Percentiles rank a stretch among this genome's conserved stretches.
Conservation (phyloP, 1,140 invertebrate genomes). For the Drosophila pruinosa region DNA sequence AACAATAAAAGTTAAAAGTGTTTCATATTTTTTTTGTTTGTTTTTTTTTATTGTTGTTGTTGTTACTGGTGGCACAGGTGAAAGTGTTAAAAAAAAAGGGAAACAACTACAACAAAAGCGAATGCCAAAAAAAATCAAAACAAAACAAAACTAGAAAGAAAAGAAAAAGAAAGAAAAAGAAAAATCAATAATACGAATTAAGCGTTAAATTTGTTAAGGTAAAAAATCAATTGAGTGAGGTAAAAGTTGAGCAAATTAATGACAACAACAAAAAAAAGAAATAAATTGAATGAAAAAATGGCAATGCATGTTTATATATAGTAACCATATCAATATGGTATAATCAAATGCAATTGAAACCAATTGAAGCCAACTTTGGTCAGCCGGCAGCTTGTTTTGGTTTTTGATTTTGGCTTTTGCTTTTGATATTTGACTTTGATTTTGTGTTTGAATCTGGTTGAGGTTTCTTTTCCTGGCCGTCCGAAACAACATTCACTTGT, state of each 20-base stretch:
- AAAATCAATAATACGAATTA: slow-evolving; percentile 38
- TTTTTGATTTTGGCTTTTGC: slow-evolving; percentile 15
- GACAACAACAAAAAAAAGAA: slow-evolving; percentile 50
- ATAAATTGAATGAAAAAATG: slow-evolving; percentile 7
- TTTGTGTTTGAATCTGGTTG: slow-evolving; percentile 10
- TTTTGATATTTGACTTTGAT: slow-evolving; percentile 28
- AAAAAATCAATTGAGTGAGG: slow-evolving; percentile 53
- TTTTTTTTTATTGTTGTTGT: slow-evolving; percentile 13
- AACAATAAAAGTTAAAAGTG: slow-evolving; percentile 25
- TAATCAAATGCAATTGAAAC: slow-evolving; percentile 24
- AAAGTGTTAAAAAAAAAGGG: slow-evolving; percentile 42
- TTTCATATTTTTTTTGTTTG: slow-evolving; percentile 16
- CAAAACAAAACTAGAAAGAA: neutral
- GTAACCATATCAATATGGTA: neutral
- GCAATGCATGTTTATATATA: slow-evolving; percentile 7
- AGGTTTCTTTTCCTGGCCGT: slow-evolving; percentile 53
- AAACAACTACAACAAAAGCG: slow-evolving; percentile 38
- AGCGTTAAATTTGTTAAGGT: slow-evolving; percentile 32
- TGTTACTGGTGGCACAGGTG: slow-evolving; percentile 30
- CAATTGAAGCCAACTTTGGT: slow-evolving; percentile 26
- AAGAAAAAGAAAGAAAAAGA: neutral
- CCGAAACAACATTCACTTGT: slow-evolving; percentile 77
- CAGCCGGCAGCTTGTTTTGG: slow-evolving; percentile 38
- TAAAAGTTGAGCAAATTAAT: slow-evolving; percentile 66
- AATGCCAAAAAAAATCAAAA: slow-evolving; percentile 28